Base-by-base conservation (phyloP, 92 coral and sea anemone genomes). In the Heliopora coerulea region DNA sequence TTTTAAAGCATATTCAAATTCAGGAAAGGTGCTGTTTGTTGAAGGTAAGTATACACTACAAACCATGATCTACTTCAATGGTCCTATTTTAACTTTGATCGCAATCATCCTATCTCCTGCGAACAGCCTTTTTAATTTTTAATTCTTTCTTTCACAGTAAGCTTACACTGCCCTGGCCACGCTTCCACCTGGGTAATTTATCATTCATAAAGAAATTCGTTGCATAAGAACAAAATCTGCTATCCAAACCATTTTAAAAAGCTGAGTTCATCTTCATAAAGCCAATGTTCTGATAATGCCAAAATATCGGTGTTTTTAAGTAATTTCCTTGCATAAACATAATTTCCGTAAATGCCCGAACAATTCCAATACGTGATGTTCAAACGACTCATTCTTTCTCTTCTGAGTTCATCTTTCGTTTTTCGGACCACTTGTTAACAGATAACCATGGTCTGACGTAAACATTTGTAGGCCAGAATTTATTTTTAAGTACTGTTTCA, bases 211-310 rank as follows among this genome's bases (percentile, higher is more conserved):
- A 17, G 3, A 7, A 17, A 23, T n/a, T 50, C 4, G 58, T 5
- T 17, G 58, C 58, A 50, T 50, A 50, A 50, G 3, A 17, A 50
- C 26, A 17, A 50, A 50, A 50, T 3, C 3, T 23, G 6, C 17
- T n/a, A 50, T 50, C 58, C 6, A 50, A n/a, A 50, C 21, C 20
- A 17, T 50, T n/a, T 17, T 50, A 50, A 50, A 23, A 50, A 50
- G 17, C 58, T 17, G n/a, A 50, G 58, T 3, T 50, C 58, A n/a
- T 50, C 58, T 5, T 50, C 17, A 17, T 17, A 50, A 17, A 50
- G 58, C 58, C 58, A 50, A 17, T 50, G 58, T 50, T 50, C 58
- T 23, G n/a, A 50, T 50, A 50, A 5, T 17, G 58, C 58, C 20
- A 50, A 23, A n/a, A 50, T 23, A 6, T 50, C 58, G 26, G 21